Base-by-base conservation (phyloP, 2,113 vertebrate genomes). In the Planiliza haematocheilus region DNA sequence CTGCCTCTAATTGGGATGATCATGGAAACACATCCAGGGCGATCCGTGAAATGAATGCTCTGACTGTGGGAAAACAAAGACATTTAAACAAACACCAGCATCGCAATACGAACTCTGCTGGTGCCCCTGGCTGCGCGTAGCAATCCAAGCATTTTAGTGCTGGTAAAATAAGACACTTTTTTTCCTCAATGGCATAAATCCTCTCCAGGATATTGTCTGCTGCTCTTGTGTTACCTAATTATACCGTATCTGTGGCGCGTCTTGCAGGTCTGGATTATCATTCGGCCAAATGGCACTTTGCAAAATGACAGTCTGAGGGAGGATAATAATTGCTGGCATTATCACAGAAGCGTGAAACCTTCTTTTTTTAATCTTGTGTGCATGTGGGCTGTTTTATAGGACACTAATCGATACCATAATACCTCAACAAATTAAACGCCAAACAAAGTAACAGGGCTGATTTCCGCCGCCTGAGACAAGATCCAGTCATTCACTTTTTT, bases 151-250 rank as follows among this genome's bases (percentile, higher is more conserved):
- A 11, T 24, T 60, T 59, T 63, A 75, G 17, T 51, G 68, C 72
- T 42, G 58, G 71, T 82, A 72, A 60, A 78, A 77, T 72, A 61
- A 60, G 65, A 77, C 67, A 86, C 77, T 77, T 82, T 10, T n/a
- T 30, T 30, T 30, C 51, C 53, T 73, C 69, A 71, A 74, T 12
- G 53, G 70, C 51, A 56, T 38, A 12, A 76, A 76, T 72, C 49
- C 56, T 59, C 43, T 34, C 63, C 10, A 36, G 8, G 64, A 71
- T 55, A 34, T 70, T 10, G 16, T 30, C 24, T 30, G 24, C 3
- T n/a, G 55, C 76, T 52, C 66, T 21, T 16, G 11, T 80, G 52
- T 60, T 67, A 16, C 57, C 76, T 69, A 48, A 77, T 74, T 79
- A 70, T 2, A 57, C 2, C 12, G 50, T 18, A 41, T 74, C 48